These are phyloP conservation scores for Chironomus riparius DNA, from an alignment of 2,888 invertebrate genomes.

Conservation along the genomic window DNA sequence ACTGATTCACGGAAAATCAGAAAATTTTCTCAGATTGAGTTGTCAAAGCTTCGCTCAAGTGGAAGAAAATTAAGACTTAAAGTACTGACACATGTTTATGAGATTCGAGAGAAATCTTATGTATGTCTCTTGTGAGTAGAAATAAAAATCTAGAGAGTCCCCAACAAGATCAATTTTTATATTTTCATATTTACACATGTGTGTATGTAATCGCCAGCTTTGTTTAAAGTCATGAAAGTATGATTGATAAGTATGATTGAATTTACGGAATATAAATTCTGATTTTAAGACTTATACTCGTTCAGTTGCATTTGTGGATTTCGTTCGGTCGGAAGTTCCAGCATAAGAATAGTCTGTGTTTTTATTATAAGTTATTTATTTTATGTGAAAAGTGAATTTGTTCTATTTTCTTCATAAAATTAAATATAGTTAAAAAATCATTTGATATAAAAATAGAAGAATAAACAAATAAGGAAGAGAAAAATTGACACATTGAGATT, in stretches of 20 bases:
- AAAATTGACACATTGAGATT: too few species aligned
- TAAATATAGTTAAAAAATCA: neutral
- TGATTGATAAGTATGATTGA: neutral
- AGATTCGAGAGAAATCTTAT: too few species aligned
- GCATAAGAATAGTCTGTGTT: neutral
- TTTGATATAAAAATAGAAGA: neutral
- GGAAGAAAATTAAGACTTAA: neutral
- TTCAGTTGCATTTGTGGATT: constrained; percentile 24
- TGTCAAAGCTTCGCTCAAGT: neutral
- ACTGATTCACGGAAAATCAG: too few species aligned
- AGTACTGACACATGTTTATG: too few species aligned
- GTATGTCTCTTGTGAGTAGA: neutral
- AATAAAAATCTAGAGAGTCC: neutral
- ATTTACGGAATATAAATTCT: constrained; percentile 23
- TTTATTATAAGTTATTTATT: neutral
- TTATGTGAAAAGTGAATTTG: neutral
- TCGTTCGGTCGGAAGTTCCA: neutral
- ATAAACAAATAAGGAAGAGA: neutral
- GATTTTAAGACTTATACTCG: neutral
- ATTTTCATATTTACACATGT: neutral
- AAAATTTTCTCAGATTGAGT: too few species aligned
- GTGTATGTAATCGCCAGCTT: neutral
- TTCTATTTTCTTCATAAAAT: neutral
- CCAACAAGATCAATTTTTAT: neutral
- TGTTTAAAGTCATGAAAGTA: neutral